These are phyloP conservation scores for Lethenteron reissneri DNA, from an alignment of 2,113 vertebrate genomes.

Conservation along the genomic window DNA sequence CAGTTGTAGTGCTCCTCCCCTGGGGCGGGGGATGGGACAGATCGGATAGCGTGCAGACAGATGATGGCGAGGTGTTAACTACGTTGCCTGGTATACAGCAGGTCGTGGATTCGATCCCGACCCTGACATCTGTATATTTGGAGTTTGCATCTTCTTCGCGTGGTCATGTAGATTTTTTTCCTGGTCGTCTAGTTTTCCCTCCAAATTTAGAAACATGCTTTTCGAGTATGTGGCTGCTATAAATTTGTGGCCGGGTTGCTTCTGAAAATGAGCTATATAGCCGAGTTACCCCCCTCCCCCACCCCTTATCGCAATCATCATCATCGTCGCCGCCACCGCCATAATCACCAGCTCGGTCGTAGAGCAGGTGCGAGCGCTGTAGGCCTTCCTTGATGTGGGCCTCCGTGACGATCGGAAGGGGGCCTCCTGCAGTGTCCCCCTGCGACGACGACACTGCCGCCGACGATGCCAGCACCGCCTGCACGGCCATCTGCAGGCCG, in stretches of 20 bases:
- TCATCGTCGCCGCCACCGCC: background rate
- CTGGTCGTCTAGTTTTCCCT: too few species aligned
- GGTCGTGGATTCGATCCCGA: too few species aligned
- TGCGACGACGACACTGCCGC: conserved; percentile 15
- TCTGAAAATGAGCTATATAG: too few species aligned
- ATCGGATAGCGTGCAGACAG: too few species aligned
- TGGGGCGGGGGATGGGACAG: conserved; percentile 14
- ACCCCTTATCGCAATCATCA: background rate
- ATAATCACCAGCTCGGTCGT: conserved; percentile 59
- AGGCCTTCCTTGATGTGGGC: conserved; percentile 68
- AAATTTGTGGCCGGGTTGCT: too few species aligned
- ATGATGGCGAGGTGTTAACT: too few species aligned
- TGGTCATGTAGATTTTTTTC: too few species aligned
- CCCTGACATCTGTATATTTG: too few species aligned
- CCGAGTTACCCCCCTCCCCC: background rate
- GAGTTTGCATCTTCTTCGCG: too few species aligned
- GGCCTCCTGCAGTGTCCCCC: conserved; percentile 9
- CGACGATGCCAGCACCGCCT: conserved; percentile 35
- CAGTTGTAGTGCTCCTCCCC: conserved; percentile 95
- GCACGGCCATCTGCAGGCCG: conserved; percentile 61
- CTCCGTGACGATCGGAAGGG: conserved; percentile 26
- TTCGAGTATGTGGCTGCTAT: too few species aligned
- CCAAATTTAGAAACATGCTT: too few species aligned
- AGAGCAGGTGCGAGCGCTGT: conserved; percentile 77
- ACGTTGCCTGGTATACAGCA: too few species aligned